phyloP scores from a whole-genome alignment of 2,888 invertebrate genomes.

The Sarcophaga rosellei region DNA sequence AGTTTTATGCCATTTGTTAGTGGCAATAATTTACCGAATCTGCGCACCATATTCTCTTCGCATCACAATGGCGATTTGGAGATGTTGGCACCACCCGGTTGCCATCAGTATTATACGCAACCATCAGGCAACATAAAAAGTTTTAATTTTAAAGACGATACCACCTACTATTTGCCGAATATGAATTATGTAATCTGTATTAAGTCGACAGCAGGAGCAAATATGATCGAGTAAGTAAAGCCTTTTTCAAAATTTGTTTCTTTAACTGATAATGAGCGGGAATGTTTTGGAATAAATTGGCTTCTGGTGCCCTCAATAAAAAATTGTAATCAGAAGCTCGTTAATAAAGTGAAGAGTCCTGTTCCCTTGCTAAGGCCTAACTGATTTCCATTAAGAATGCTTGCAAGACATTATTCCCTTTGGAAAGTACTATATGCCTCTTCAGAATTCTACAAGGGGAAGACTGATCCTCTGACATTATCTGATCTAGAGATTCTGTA shows the following conservation, averaged over 20 bases:
- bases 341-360: no score
- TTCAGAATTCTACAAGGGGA: no score
- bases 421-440: no score
- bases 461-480: no score
- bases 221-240: conserved; percentile 75
- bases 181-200: conserved; percentile 86
- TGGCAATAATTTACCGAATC: conserved; percentile 74
- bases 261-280: no score
- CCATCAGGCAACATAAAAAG: conserved; percentile 83
- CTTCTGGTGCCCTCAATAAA: no score
- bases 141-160: conserved; percentile 84
- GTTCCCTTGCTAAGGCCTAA: no score
- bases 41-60: conserved; percentile 75
- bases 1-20: conserved; percentile 67
- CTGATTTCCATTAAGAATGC: no score
- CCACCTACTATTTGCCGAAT: conserved; percentile 83
- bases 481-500: no score
- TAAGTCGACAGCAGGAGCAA: conserved; percentile 77
- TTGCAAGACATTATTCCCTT: no score
- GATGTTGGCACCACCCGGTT: conserved; percentile 84
- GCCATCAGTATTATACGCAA: conserved; percentile 86
- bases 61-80: conserved; percentile 75
- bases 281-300: no score
- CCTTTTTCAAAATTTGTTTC: not conserved
- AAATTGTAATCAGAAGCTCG: no score